phyloP scores from a whole-genome alignment of 2,888 invertebrate species.

The Nemotelus pantherinus region DNA sequence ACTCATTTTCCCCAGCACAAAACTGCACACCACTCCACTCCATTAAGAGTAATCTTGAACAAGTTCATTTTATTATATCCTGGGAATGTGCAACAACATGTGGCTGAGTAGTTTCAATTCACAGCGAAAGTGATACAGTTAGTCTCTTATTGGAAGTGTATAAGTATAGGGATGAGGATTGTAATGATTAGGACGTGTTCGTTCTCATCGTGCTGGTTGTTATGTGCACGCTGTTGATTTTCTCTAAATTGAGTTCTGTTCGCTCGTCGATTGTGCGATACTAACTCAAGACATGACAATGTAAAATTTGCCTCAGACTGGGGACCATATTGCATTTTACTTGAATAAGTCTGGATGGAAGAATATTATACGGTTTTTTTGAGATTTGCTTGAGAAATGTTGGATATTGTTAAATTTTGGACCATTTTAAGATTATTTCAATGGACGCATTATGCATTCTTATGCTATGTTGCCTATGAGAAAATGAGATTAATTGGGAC shows the following conservation, averaged over 20 bases:
- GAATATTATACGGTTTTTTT: no score
- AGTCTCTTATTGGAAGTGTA: not conserved
- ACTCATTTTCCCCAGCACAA: no score
- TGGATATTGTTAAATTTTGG: not conserved
- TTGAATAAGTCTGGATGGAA: no score
- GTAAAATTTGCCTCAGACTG: slow-evolving; percentile 12
- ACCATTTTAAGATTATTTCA: no score
- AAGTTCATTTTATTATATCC: slow-evolving; percentile 31
- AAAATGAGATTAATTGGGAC: no score
- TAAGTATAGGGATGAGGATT: not conserved
- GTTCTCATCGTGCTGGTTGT: not conserved
- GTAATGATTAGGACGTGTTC: not conserved
- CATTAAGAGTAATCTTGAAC: not conserved
- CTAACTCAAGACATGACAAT: not conserved
- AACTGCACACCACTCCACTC: not conserved
- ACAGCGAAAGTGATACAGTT: slow-evolving; percentile 22
- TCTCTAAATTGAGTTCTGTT: slow-evolving; percentile 38
- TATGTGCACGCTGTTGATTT: slow-evolving; percentile 37
- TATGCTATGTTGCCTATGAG: no score
- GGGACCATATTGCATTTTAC: slow-evolving; percentile 13
- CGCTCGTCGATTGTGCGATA: not conserved
- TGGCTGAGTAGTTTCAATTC: slow-evolving; percentile 34
- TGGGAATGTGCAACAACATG: slow-evolving; percentile 42
- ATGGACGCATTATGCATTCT: no score
- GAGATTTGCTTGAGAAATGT: no score